Evolutionary conservation across 2,888 invertebrate genomes (phyloP).

Genomic region (Apodemia mormo): DNA sequence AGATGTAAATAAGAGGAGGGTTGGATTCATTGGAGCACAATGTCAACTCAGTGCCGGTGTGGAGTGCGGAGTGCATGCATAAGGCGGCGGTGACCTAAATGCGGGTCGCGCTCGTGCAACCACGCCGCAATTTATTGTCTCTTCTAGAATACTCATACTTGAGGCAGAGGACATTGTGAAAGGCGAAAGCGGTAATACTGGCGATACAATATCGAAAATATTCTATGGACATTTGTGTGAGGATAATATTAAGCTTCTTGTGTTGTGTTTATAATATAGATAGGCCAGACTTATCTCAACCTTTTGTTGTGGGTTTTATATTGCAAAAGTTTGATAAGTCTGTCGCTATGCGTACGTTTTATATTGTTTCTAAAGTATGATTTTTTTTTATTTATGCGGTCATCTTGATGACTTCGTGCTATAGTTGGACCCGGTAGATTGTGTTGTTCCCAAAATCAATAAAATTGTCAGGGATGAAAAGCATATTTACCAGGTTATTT

Average conservation of each 20-base stretch:
- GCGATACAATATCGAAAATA: conserved; percentile 13
- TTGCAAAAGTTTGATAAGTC: no score
- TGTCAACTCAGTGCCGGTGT: conserved; percentile 45
- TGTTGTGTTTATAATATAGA: neutral
- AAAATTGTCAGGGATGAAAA: no score
- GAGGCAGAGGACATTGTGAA: conserved; percentile 42
- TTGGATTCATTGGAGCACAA: conserved; percentile 35
- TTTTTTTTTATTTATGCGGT: no score
- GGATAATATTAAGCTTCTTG: neutral
- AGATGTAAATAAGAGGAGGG: conserved; percentile 24
- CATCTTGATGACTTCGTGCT: no score
- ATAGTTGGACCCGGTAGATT: no score
- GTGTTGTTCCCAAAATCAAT: no score
- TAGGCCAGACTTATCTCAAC: no score
- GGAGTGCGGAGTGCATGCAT: conserved; percentile 41
- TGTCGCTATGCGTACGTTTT: no score
- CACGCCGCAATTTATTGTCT: conserved; percentile 68
- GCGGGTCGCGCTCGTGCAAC: conserved; percentile 52
- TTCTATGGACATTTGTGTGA: no score
- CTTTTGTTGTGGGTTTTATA: no score
- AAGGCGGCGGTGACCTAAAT: conserved; percentile 56
- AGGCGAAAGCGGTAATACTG: conserved; percentile 27
- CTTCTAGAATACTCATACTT: conserved; percentile 51
- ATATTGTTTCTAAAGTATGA: no score
- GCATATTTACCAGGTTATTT: no score